A percentile compares a stretch with the other conserved stretches of the same genome.
Evolutionary conservation across 2,797 vertebrate genomes (phyloP).

Genomic region (Micrastur ruficollis): DNA sequence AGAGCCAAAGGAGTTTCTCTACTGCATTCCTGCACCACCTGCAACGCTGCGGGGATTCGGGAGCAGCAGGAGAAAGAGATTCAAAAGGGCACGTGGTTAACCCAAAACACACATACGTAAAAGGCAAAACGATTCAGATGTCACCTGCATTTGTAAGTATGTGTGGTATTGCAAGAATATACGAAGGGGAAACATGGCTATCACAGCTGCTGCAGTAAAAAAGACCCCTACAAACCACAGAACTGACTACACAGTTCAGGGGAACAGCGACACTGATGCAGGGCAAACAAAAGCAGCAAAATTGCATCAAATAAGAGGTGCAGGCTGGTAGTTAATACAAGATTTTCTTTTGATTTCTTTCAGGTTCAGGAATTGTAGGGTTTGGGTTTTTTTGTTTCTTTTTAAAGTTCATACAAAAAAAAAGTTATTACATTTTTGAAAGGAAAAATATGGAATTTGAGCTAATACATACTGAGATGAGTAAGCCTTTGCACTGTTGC

Average conservation of each 20-base stretch:
- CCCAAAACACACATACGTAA: rapidly evolving
- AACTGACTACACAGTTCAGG: background rate
- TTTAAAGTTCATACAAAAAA: background rate
- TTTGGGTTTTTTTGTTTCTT: background rate
- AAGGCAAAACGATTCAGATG: background rate
- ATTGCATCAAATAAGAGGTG: background rate
- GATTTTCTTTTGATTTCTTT: background rate
- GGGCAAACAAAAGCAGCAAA: background rate
- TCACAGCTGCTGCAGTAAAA: background rate
- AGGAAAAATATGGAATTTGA: background rate
- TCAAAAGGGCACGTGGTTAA: background rate
- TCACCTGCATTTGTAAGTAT: background rate
- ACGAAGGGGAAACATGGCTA: rapidly evolving
- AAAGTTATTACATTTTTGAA: background rate
- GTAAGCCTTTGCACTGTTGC: background rate
- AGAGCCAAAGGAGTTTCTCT: background rate
- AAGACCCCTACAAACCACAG: background rate
- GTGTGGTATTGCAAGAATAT: background rate
- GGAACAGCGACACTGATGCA: background rate
- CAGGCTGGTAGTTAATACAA: background rate
- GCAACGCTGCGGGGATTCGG: rapidly evolving
- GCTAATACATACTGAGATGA: background rate
- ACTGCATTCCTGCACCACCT: background rate
- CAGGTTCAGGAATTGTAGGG: background rate
- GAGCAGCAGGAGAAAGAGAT: background rate